phyloP scores from a whole-genome alignment of 2,113 vertebrate species.

The Mesembrinibis cayennensis region DNA sequence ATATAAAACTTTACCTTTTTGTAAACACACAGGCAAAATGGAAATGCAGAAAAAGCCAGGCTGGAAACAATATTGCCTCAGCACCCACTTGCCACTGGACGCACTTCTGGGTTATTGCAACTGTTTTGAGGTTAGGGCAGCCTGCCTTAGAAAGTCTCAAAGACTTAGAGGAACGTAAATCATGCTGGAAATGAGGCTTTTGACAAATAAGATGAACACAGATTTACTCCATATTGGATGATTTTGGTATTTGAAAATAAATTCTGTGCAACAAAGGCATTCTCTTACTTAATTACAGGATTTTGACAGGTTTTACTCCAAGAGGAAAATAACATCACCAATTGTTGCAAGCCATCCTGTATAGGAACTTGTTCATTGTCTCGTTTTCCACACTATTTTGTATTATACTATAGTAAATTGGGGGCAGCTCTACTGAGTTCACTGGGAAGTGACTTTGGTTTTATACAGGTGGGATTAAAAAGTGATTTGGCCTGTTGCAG shows the following conservation, averaged over 20 bases:
- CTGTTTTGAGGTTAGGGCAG: neutral
- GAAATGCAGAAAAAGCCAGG: neutral
- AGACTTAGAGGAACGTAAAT: neutral
- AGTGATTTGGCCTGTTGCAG: neutral
- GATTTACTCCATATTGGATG: neutral
- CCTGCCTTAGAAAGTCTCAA: neutral
- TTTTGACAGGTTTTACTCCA: neutral
- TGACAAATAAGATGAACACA: neutral
- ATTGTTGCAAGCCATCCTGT: neutral
- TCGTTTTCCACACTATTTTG: neutral
- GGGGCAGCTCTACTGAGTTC: neutral
- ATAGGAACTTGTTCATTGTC: neutral
- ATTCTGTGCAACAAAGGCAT: neutral
- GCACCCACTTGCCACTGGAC: neutral
- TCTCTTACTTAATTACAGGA: neutral
- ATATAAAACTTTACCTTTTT: neutral
- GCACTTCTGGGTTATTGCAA: neutral
- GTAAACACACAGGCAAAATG: neutral
- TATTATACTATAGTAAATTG: neutral
- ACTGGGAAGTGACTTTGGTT: neutral
- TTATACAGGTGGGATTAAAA: neutral
- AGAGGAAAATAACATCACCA: neutral
- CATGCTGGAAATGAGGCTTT: neutral
- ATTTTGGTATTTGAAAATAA: neutral
- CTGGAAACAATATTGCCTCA: neutral